Base-by-base conservation (phyloP, 1,140 invertebrate genomes). In the Drosophila nasuta region DNA sequence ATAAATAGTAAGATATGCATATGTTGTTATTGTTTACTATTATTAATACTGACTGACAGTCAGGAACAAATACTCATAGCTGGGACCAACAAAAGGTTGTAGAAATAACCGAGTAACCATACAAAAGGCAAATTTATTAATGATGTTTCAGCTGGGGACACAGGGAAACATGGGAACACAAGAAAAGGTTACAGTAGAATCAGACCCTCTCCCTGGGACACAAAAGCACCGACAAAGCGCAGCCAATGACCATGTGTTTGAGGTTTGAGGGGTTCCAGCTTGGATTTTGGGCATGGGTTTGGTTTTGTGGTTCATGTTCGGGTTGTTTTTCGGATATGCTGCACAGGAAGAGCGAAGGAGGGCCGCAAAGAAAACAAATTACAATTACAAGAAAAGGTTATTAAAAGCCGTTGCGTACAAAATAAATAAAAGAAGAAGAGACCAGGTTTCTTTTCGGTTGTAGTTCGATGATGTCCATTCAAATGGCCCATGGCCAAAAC, bases 341-440 rank as follows among this genome's bases (percentile, higher is more conserved):
- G 63, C 13, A 46, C 73, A 82, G 77, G 73, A 77, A 75, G 77
- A 66, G 30, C 41, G 43, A 28, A 17, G 43, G 35, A 28, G 35
- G 48, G 51, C 65, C 28, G 60, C 75, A 74, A 85, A 80, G 86
- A 86, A 91, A 90, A 89, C 81, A 91, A 91, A 91, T 91, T 91
- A 91, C 90, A 91, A 91, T 91, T 91, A 91, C 90, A 91, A 91
- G 90, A 91, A 91, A 91, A 91, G 87, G 85, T 91, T 91, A 91
- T 91, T 91, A 91, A 91, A 90, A 80, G 59, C 64, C 80, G 82
- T 62, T 59, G 64, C 74, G 54, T 49, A 56, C 58, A 71, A 85
- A 83, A 83, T 83, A 83, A 83, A 81, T 82, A 79, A 79, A 73
- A 72, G 48, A 49, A 66, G 41, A 11, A 20, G 48, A 58, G 54